Conservation (phyloP, 2,113 vertebrate species). For the Istiophorus platypterus region DNA sequence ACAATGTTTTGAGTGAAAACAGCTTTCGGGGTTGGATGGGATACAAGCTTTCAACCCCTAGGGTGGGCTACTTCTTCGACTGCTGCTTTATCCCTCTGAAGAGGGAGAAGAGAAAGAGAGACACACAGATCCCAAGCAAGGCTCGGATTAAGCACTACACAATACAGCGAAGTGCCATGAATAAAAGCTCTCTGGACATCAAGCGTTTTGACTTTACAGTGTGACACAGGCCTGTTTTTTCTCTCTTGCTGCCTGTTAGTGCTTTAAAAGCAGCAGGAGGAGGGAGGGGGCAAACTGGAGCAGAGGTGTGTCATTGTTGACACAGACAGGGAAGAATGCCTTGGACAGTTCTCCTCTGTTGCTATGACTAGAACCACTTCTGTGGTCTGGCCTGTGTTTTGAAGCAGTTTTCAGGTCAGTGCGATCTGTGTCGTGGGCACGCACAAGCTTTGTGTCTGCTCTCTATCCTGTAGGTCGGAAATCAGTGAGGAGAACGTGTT, state of each 20-base stretch:
- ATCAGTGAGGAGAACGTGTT: conserved; percentile 62
- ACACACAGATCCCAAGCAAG: conserved; percentile 51
- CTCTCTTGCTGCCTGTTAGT: conserved; percentile 37
- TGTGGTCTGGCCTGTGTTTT: conserved; percentile 73
- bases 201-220: conserved; percentile 41
- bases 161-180: conserved; percentile 63
- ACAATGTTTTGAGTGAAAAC: conserved; percentile 87
- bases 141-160: conserved; percentile 63
- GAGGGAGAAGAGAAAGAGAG: conserved; percentile 58
- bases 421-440: conserved; percentile 65
- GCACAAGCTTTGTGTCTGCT: conserved; percentile 65
- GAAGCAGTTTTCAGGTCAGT: conserved; percentile 76
- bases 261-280: conserved; percentile 51
- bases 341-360: conserved; percentile 71
- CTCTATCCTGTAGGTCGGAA: conserved; percentile 61
- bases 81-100: conserved; percentile 79
- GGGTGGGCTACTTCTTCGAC: conserved; percentile 85
- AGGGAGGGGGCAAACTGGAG: conserved; percentile 39
- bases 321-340: conserved; percentile 75
- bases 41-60: conserved; percentile 85
- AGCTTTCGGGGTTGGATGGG: conserved; percentile 84
- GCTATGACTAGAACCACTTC: conserved; percentile 74
- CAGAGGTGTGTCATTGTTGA: conserved; percentile 80
- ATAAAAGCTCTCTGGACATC: conserved; percentile 58
- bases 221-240: conserved; percentile 60